These are phyloP conservation scores for Stichodactyla helianthus DNA, from an alignment of 64 coral and sea anemone genomes.

Conservation along the genomic window DNA sequence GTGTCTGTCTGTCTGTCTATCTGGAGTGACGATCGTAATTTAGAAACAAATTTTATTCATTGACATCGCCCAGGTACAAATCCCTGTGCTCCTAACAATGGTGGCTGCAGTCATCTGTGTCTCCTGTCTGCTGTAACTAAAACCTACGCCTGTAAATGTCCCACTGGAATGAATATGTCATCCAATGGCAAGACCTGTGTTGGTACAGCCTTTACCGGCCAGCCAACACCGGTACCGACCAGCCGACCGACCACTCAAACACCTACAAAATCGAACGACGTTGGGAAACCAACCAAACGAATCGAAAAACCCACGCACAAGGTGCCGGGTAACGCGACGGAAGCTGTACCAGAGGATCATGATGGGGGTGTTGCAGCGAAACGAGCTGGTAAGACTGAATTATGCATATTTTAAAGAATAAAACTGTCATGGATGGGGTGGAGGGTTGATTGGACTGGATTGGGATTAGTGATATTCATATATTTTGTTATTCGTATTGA, in stretches of 20 bases:
- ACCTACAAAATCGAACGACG: not conserved
- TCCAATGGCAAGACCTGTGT: conserved; percentile 25
- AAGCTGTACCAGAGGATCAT: too few species aligned
- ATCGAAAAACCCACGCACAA: not conserved
- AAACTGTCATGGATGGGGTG: too few species aligned
- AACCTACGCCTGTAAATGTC: conserved; percentile 40
- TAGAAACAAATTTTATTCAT: not conserved
- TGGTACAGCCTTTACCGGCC: conserved; percentile 2
- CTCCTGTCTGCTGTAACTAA: conserved; percentile 22
- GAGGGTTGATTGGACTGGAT: too few species aligned
- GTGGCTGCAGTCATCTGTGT: conserved; percentile 74
- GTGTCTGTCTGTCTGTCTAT: too few species aligned
- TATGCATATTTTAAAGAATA: too few species aligned
- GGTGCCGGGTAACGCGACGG: too few species aligned
- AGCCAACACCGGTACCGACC: not conserved
- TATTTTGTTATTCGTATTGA: too few species aligned
- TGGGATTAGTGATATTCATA: too few species aligned
- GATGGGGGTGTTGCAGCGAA: too few species aligned
- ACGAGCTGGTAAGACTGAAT: too few species aligned
- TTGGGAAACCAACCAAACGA: not conserved
- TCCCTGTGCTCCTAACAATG: conserved; percentile 54
- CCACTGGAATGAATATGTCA: conserved; percentile 56
- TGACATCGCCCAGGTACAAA: conserved; percentile 17
- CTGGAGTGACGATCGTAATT: too few species aligned
- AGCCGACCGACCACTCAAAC: not conserved